phyloP scores from a whole-genome alignment of 2,888 invertebrate species.

The Microdon myrmicae region DNA sequence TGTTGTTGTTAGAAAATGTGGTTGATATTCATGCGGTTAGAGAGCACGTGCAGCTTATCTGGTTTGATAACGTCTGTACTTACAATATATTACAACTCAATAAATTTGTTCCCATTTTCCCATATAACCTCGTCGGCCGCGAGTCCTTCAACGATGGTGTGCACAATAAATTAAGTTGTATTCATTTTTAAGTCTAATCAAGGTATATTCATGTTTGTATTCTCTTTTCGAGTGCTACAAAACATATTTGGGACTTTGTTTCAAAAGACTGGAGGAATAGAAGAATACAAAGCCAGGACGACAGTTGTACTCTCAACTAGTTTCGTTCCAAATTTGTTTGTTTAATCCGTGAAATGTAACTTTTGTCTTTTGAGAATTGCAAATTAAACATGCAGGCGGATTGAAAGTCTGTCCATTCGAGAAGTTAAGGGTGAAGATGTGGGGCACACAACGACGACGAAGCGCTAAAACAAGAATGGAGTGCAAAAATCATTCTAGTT shows the following conservation, averaged over 20 bases:
- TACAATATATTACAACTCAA: too few relatives aligned
- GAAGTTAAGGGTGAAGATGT: conserved; percentile 13
- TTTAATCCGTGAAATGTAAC: conserved; percentile 36
- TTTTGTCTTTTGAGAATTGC: conserved; percentile 35
- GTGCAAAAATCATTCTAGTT: conserved; percentile 42
- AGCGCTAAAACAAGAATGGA: conserved; percentile 23
- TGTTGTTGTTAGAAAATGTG: too few relatives aligned
- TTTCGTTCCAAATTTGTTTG: conserved; percentile 43
- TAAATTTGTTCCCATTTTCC: too few relatives aligned
- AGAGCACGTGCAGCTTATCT: too few relatives aligned
- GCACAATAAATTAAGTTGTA: too few relatives aligned
- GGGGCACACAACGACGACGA: conserved; percentile 15
- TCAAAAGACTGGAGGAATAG: too few relatives aligned
- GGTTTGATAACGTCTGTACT: too few relatives aligned
- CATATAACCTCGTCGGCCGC: too few relatives aligned
- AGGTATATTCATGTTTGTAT: conserved; percentile 20
- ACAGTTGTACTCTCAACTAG: conserved; percentile 18
- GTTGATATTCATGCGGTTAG: too few relatives aligned
- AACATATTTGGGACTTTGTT: conserved; percentile 20
- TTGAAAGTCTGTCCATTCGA: conserved; percentile 27
- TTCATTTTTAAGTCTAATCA: too few relatives aligned
- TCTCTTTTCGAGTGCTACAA: conserved; percentile 18
- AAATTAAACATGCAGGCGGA: conserved; percentile 39
- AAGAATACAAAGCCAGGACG: too few relatives aligned
- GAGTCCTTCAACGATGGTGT: too few relatives aligned